Evolutionary conservation across 2,888 invertebrate species (phyloP).

Genomic region (Leptopilina myrica): DNA sequence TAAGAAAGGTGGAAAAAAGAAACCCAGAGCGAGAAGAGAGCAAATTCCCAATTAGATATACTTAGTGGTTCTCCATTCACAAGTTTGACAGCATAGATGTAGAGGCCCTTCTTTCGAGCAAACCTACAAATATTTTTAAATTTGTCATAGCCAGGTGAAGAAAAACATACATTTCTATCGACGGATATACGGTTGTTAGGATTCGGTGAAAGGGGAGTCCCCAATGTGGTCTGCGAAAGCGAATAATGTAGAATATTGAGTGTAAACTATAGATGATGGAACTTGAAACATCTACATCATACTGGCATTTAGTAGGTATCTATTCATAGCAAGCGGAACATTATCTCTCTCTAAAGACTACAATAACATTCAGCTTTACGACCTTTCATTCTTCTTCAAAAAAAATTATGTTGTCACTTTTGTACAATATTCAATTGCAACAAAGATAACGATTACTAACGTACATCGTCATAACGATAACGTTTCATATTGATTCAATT

Average conservation of each 20-base stretch:
- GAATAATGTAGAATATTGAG: neutral
- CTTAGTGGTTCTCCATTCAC: constrained; percentile 61
- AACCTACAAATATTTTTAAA: constrained; percentile 65
- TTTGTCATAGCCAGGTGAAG: constrained; percentile 73
- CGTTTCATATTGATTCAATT: too few relatives aligned
- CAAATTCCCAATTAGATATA: constrained; percentile 66
- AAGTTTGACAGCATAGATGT: constrained; percentile 44
- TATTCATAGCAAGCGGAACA: constrained; percentile 24
- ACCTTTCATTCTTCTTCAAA: neutral
- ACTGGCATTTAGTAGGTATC: constrained; percentile 33
- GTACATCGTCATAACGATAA: too few relatives aligned
- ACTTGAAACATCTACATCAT: constrained; percentile 51
- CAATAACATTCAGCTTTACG: constrained; percentile 1
- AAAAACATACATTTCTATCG: constrained; percentile 53
- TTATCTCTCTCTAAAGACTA: constrained; percentile 9
- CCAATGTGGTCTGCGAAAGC: constrained; percentile 42
- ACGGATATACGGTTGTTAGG: constrained; percentile 67
- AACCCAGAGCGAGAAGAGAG: constrained; percentile 51
- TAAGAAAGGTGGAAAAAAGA: constrained; percentile 12
- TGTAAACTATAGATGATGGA: constrained; percentile 42
- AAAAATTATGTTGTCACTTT: neutral
- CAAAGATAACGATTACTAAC: too few relatives aligned
- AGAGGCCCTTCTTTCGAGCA: constrained; percentile 43
- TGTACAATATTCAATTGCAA: neutral
- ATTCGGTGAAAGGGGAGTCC: constrained; percentile 50